Conservation (phyloP, 53 echinoderm and acorn worm genomes). For the Glandiceps talaboti region DNA sequence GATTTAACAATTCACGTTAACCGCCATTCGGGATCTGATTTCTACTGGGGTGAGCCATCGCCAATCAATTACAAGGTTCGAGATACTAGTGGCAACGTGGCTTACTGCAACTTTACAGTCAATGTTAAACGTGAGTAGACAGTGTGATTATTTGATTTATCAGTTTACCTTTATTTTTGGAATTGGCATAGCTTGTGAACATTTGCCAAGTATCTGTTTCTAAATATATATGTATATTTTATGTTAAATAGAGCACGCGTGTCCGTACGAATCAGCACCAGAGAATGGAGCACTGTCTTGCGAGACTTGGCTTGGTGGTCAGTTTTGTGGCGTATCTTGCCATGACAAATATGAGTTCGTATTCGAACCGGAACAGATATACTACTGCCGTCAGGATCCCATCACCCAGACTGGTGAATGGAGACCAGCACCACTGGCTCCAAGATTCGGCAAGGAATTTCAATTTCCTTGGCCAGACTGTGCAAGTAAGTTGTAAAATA, state of each 20-base stretch:
- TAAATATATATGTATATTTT: no score
- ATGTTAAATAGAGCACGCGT: conserved; percentile 19
- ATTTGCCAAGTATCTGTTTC: no score
- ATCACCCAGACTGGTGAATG: background rate
- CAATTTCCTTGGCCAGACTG: conserved; percentile 36
- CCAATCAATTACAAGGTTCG: conserved; percentile 12
- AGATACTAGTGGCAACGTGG: conserved; percentile 27
- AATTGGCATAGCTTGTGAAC: no score
- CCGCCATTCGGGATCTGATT: conserved; percentile 10
- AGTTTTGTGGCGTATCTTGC: conserved; percentile 34
- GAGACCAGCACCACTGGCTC: background rate
- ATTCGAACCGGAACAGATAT: conserved; percentile 4
- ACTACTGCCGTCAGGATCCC: conserved; percentile 11
- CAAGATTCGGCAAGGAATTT: background rate
- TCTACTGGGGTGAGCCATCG: conserved; percentile 16
- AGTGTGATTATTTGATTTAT: background rate
- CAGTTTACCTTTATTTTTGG: no score
- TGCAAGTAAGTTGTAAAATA: conserved; percentile 20
- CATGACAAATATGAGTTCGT: conserved; percentile 28
- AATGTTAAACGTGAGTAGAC: conserved; percentile 29
- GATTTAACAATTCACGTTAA: conserved; percentile 1
- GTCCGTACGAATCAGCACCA: conserved; percentile 24
- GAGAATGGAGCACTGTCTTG: conserved; percentile 29
- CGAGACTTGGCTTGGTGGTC: conserved; percentile 28
- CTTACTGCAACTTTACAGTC: conserved; percentile 40